These are phyloP conservation scores for Papio anubis DNA, from an alignment of 2,113 vertebrate genomes.

Conservation along the genomic window DNA sequence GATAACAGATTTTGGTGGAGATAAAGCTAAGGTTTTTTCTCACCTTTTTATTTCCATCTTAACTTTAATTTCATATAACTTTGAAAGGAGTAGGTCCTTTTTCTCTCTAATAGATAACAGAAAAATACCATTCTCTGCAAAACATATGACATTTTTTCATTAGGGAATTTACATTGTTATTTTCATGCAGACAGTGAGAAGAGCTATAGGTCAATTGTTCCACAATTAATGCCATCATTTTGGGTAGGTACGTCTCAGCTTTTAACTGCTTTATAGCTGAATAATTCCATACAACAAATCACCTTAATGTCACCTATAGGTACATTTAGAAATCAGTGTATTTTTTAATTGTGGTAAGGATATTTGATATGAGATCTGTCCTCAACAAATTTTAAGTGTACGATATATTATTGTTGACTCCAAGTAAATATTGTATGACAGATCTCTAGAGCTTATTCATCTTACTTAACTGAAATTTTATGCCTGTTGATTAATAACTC, in stretches of 20 bases:
- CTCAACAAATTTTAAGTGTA: not conserved
- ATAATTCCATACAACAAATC: not conserved
- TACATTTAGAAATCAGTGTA: not conserved
- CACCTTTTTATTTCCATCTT: not conserved
- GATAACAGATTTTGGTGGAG: not conserved
- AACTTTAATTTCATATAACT: not conserved
- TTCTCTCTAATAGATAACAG: not conserved
- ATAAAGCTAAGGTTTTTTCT: not conserved
- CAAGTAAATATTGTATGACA: not conserved
- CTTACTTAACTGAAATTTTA: not conserved
- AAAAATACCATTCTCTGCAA: not conserved
- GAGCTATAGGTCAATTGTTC: not conserved
- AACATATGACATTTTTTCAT: not conserved
- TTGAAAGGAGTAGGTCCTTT: not conserved
- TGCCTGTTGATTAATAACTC: not conserved
- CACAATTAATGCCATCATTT: not conserved
- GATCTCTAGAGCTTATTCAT: not conserved
- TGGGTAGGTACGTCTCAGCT: not conserved
- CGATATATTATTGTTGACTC: not conserved
- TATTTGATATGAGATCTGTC: not conserved
- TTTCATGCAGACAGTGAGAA: not conserved
- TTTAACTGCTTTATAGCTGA: slow-evolving; percentile 4
- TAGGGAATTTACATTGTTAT: not conserved
- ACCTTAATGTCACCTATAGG: not conserved
- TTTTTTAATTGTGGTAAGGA: not conserved